A percentile compares a stretch with the other conserved stretches of the same genome.
Conservation (phyloP, 2,888 invertebrate genomes). For the Eucera pruinosa region DNA sequence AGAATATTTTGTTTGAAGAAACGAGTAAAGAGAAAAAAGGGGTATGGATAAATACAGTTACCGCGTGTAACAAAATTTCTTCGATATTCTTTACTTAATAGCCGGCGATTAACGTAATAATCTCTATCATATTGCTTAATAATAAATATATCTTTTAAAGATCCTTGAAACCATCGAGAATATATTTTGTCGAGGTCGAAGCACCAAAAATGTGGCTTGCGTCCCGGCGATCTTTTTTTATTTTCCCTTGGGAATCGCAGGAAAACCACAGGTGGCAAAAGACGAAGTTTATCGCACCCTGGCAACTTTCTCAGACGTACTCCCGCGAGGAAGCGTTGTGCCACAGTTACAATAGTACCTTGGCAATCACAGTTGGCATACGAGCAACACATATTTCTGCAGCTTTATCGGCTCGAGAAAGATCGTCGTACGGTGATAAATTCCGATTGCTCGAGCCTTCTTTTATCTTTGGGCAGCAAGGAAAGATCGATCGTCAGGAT, state of each 20-base stretch:
- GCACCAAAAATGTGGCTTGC: background rate
- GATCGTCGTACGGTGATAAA: constrained; percentile 70
- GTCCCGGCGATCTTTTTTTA: background rate
- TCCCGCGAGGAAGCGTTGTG: constrained; percentile 25
- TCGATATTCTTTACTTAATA: too few species aligned
- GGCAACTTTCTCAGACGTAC: constrained; percentile 41
- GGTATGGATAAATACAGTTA: too few species aligned
- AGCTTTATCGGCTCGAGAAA: constrained; percentile 70
- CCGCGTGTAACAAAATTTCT: too few species aligned
- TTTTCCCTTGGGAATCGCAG: constrained; percentile 8
- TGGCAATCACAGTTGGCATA: constrained; percentile 6
- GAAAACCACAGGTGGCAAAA: constrained; percentile 38
- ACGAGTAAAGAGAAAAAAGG: too few species aligned
- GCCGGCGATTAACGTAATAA: too few species aligned
- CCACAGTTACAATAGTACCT: constrained; percentile 32
- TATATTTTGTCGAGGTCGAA: too few species aligned
- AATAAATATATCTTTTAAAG: too few species aligned
- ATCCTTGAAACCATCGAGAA: too few species aligned
- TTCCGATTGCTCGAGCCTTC: constrained; percentile 51
- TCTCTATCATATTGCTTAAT: too few species aligned
- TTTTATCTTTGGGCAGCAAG: constrained; percentile 2
- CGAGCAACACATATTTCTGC: constrained; percentile 64
- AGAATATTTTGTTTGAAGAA: too few species aligned
- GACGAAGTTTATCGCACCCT: constrained; percentile 43
- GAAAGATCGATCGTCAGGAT: background rate